Conservation (phyloP, 1,140 invertebrate genomes). For the Diprion similis region DNA sequence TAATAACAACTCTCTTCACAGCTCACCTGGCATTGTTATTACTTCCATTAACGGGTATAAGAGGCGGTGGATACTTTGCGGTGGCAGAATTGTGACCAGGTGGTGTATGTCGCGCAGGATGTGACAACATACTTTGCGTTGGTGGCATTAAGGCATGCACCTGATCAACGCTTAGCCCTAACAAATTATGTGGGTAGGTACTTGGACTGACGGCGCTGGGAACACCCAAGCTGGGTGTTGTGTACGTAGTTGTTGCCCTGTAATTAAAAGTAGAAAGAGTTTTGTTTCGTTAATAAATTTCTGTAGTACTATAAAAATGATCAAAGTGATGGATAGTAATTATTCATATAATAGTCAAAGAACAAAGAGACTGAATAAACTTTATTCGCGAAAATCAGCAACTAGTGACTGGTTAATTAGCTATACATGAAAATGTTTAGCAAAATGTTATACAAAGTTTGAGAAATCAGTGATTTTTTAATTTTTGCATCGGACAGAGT, state of each 20-base stretch:
- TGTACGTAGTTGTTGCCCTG: constrained; percentile 62
- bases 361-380: no score
- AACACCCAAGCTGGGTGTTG: constrained; percentile 53
- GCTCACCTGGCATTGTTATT: constrained; percentile 37
- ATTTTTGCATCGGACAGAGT: no score
- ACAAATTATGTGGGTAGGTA: constrained; percentile 55
- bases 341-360: no score
- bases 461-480: no score
- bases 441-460: no score
- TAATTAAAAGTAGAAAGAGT: constrained; percentile 38
- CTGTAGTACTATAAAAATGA: not conserved
- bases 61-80: constrained; percentile 64
- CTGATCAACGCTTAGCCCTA: constrained; percentile 55
- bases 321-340: constrained; percentile 1
- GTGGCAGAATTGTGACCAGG: constrained; percentile 54
- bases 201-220: constrained; percentile 54
- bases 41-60: constrained; percentile 63
- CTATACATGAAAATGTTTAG: no score
- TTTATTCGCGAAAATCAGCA: no score
- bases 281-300: not conserved
- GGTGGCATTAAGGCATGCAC: constrained; percentile 58
- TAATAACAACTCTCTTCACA: not conserved
- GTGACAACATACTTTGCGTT: constrained; percentile 50
- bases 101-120: constrained; percentile 55
- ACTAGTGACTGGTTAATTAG: no score